Evolutionary conservation across 2,888 invertebrate genomes (phyloP), one percentile per base, ranked within the genome.

Genomic region (Erebia ligea): DNA sequence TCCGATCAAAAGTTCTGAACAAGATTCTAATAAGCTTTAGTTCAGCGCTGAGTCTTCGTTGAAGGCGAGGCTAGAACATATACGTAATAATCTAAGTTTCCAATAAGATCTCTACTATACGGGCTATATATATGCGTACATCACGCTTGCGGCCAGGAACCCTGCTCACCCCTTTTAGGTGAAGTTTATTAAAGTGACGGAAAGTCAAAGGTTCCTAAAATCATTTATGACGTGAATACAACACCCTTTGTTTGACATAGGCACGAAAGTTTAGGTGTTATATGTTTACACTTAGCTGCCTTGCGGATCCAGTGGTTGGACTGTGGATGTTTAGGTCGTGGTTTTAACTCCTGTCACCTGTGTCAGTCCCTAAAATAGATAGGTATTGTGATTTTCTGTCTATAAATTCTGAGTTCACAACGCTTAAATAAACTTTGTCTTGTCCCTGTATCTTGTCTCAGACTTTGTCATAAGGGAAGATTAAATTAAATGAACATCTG

Each of bases 141-240:
- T 57, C 57, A 6, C 8, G 15, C 57, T 57, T 58, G 59, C 34
- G 40, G n/a, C 10, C n/a, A 42, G 19, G 42, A 45, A 61, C 59
- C 59, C n/a, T 40, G 11, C 40, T 59, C 40, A 59, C 19, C 17
- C 25, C 57, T 61, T 61, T 61, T 17, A 19, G 17, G 61, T 9
- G 19, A 42, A 59, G 42, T 61, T 19, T 57, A 57, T 34, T 61
- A 19, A 42, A 61, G 61, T 61, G 61, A 42, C 42, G 61, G 11
- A 61, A 58, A 58, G 57, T 40, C 54, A 54, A 54, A 59, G 34
- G 34, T 58, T 58, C 34, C 57, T 34, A n/a, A 58, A 58, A 58
- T 15, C 57, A n/a, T 58, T 34, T 34, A 34, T 58, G 57, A 34
- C 9, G 15, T 15, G 34, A 15, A n/a, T 25, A 34, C 15, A 25